These are phyloP conservation scores for Propithecus perrieri DNA, from an alignment of 2,797 vertebrate genomes.

Conservation along the genomic window DNA sequence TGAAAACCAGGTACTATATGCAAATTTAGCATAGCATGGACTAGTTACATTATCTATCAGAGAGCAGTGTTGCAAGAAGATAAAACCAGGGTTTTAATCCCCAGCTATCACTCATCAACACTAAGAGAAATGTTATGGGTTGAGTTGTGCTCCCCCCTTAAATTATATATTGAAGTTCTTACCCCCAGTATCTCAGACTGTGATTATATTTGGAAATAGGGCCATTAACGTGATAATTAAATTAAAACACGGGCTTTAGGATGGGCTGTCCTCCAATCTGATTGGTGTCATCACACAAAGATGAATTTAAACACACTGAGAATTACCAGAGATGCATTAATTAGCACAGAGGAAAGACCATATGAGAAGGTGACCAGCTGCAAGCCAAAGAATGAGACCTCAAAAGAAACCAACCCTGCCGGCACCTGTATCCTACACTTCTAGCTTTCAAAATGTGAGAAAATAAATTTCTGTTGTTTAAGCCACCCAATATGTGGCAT, in stretches of 20 bases:
- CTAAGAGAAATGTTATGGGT: neutral
- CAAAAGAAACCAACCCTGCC: neutral
- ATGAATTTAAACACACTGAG: neutral
- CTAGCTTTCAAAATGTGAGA: neutral
- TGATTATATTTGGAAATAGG: neutral
- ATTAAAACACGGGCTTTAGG: neutral
- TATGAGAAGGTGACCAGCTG: accelerated
- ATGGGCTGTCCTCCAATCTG: neutral
- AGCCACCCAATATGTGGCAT: neutral
- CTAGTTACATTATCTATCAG: neutral
- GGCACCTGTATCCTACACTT: neutral
- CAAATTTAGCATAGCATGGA: neutral
- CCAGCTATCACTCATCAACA: neutral
- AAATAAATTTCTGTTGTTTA: neutral
- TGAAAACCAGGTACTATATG: neutral
- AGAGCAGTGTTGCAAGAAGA: neutral
- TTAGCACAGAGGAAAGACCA: neutral
- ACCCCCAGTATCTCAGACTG: neutral
- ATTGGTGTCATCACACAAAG: neutral
- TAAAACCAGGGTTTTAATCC: neutral
- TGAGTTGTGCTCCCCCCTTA: neutral
- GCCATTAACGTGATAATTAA: neutral
- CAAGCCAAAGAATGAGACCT: neutral
- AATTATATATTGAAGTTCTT: neutral
- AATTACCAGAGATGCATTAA: neutral